phyloP scores from a whole-genome alignment of 2,113 vertebrate genomes.

The Perca fluviatilis region DNA sequence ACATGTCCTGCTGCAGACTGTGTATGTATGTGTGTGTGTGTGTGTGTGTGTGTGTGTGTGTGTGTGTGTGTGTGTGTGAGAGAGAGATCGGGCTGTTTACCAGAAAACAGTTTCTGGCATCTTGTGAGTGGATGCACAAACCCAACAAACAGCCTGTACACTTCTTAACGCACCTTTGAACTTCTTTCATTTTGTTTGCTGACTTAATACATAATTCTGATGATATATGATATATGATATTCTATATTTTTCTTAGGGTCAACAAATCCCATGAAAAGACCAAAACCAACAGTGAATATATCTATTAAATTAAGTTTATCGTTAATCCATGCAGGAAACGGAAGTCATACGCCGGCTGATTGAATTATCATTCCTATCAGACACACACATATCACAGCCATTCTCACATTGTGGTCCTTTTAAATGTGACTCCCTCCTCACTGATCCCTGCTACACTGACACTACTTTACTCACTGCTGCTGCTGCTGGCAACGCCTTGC shows the following conservation, averaged over 20 bases:
- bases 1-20: slow-evolving; percentile 20
- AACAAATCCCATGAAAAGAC: too few species aligned
- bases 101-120: slow-evolving; percentile 2
- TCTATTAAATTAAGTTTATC: too few species aligned
- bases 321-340: too few species aligned
- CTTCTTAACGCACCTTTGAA: neutral
- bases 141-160: neutral
- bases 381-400: too few species aligned
- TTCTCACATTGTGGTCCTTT: too few species aligned
- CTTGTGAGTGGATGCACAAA: slow-evolving; percentile 6
- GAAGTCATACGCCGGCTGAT: too few species aligned
- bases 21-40: neutral
- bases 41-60: neutral
- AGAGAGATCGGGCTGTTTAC: neutral
- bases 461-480: too few species aligned
- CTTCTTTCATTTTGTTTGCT: neutral
- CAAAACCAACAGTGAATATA: neutral
- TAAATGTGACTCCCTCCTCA: too few species aligned
- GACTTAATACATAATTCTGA: too few species aligned
- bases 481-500: too few species aligned
- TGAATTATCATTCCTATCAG: too few species aligned
- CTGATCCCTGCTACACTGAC: too few species aligned
- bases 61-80: slow-evolving; percentile 2
- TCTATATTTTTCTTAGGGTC: neutral
- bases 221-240: neutral